Conservation (phyloP, 2,888 invertebrate species). For the Rhorus exstirpatorius region DNA sequence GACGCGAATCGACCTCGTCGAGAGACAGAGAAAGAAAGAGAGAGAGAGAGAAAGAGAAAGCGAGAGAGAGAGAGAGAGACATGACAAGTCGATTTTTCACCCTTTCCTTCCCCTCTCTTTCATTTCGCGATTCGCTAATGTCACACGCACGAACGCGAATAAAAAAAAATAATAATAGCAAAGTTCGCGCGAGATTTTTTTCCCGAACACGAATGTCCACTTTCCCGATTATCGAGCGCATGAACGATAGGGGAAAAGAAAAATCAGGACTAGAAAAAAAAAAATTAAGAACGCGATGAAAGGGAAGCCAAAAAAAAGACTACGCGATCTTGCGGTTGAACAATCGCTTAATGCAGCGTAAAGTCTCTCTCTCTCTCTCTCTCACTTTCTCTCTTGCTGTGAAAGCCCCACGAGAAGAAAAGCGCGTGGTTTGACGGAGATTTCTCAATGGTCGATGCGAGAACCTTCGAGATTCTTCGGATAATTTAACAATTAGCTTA, state of each 20-base stretch:
- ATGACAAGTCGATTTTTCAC: slow-evolving; percentile 54
- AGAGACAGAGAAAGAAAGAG: background rate
- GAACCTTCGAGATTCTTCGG: slow-evolving; percentile 22
- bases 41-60: slow-evolving; percentile 5
- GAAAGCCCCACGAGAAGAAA: slow-evolving; percentile 7
- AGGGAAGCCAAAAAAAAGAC: slow-evolving; percentile 28
- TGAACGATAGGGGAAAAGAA: slow-evolving; percentile 17
- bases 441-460: slow-evolving; percentile 1
- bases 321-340: slow-evolving; percentile 2
- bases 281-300: slow-evolving; percentile 14
- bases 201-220: slow-evolving; percentile 56
- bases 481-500: slow-evolving; percentile 74
- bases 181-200: slow-evolving; percentile 52
- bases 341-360: slow-evolving; percentile 48
- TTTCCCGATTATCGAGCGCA: slow-evolving; percentile 45
- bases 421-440: slow-evolving; percentile 4
- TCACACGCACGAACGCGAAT: slow-evolving; percentile 44
- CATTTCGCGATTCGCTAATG: slow-evolving; percentile 46
- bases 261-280: slow-evolving; percentile 15
- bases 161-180: slow-evolving; percentile 10
- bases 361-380: slow-evolving; percentile 7
- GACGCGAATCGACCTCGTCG: slow-evolving; percentile 19
- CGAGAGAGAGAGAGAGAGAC: slow-evolving; percentile 1
- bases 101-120: background rate
- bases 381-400: no score